A percentile compares a stretch with the other conserved stretches of the same genome.
Conservation (phyloP, 2,113 vertebrate genomes). For the Galemys pyrenaicus region DNA sequence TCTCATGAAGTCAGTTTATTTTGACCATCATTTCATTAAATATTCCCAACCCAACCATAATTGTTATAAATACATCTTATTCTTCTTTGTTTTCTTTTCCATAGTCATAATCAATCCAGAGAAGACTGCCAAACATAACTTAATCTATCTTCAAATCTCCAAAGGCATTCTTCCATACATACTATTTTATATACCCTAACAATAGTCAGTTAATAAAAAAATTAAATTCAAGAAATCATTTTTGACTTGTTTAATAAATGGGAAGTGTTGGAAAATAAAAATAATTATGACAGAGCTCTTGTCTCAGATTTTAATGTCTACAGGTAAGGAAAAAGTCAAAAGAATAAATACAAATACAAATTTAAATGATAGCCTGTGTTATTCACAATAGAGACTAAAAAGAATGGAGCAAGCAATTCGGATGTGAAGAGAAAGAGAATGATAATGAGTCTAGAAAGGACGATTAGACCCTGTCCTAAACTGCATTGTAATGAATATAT, state of each 20-base stretch:
- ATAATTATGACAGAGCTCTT: background rate
- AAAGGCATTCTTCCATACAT: background rate
- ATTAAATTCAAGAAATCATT: background rate
- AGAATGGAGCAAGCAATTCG: background rate
- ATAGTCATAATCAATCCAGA: background rate
- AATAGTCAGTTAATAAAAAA: slow-evolving; percentile 17
- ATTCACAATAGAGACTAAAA: background rate
- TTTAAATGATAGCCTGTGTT: background rate
- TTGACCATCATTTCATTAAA: background rate
- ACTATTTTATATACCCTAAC: background rate
- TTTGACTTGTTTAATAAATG: background rate
- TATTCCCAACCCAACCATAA: background rate
- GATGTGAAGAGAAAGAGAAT: background rate
- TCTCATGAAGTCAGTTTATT: background rate
- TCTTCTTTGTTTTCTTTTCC: background rate
- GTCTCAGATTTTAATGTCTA: background rate
- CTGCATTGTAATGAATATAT: too few species aligned
- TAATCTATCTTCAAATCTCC: background rate
- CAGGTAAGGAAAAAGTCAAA: background rate
- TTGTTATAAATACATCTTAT: background rate
- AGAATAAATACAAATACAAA: background rate
- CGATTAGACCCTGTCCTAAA: background rate
- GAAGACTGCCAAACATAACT: background rate
- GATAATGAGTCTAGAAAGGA: background rate
- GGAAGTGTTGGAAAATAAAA: background rate